Conservation (phyloP, 1,140 invertebrate genomes). For the Musca domestica region DNA sequence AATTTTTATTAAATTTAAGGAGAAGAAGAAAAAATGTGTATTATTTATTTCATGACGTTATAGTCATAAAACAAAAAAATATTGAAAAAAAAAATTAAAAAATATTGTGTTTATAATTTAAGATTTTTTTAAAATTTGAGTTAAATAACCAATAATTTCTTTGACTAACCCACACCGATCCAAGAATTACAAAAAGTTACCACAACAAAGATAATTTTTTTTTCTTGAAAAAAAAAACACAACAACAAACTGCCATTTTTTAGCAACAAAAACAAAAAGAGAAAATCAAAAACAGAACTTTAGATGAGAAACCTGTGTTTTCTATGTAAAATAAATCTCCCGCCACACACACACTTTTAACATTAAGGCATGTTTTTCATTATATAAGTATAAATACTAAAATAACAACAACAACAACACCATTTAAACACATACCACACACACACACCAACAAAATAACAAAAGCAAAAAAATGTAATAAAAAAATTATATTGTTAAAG, state of each 20-base stretch:
- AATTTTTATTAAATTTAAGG: too few species aligned
- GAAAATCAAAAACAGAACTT: neutral
- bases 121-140: too few species aligned
- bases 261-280: neutral
- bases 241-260: neutral
- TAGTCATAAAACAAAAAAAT: constrained; percentile 25
- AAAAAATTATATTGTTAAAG: constrained; percentile 18
- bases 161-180: neutral
- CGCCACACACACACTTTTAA: neutral
- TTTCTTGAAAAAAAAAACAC: neutral
- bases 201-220: neutral
- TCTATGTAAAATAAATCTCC: neutral
- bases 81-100: too few species aligned
- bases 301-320: neutral
- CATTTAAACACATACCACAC: neutral
- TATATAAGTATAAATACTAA: neutral
- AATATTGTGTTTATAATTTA: too few species aligned
- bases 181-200: neutral
- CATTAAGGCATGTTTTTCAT: neutral
- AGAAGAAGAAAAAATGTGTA: too few species aligned
- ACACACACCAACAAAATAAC: neutral
- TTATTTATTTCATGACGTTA: constrained; percentile 25
- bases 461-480: constrained; percentile 1
- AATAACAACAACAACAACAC: neutral
- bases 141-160: neutral